Conservation (phyloP, 2,888 invertebrate genomes). For the Nymphalis c-album region DNA sequence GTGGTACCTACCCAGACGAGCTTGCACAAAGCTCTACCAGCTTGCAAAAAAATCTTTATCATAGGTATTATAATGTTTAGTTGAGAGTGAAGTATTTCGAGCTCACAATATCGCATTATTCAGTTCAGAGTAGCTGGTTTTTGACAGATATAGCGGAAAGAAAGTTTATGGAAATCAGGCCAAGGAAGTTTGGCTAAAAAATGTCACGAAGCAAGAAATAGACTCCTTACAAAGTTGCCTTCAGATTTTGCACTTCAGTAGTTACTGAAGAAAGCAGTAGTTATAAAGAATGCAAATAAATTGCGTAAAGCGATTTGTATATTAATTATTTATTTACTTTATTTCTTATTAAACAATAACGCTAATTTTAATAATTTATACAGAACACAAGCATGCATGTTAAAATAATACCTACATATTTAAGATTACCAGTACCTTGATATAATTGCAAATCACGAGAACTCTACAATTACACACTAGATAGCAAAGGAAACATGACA, state of each 20-base stretch:
- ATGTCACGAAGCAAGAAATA: constrained; percentile 14
- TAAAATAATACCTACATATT: constrained; percentile 1
- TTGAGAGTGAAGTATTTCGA: not conserved
- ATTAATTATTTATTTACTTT: no score
- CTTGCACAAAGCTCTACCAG: no score
- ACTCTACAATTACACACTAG: constrained; percentile 35
- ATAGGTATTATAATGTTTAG: not conserved
- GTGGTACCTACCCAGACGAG: no score
- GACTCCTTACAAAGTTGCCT: constrained; percentile 16
- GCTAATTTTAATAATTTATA: not conserved
- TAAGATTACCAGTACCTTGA: constrained; percentile 33
- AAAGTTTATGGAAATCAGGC: constrained; percentile 15
- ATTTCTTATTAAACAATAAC: no score
- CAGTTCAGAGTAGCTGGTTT: not conserved
- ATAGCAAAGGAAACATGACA: constrained; percentile 40
- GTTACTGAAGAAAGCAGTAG: no score
- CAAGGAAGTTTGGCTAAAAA: constrained; percentile 13
- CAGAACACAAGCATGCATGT: not conserved
- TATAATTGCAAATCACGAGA: constrained; percentile 37
- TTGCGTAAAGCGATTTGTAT: no score
- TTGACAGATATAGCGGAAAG: constrained; percentile 24
- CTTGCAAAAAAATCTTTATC: not conserved
- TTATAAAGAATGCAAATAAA: no score
- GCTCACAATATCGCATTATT: constrained; percentile 7
- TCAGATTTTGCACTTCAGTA: constrained; percentile 17